Evolutionary conservation across 35 echinoderm and acorn worm species (phyloP).

Genomic region (Patiria miniata): DNA sequence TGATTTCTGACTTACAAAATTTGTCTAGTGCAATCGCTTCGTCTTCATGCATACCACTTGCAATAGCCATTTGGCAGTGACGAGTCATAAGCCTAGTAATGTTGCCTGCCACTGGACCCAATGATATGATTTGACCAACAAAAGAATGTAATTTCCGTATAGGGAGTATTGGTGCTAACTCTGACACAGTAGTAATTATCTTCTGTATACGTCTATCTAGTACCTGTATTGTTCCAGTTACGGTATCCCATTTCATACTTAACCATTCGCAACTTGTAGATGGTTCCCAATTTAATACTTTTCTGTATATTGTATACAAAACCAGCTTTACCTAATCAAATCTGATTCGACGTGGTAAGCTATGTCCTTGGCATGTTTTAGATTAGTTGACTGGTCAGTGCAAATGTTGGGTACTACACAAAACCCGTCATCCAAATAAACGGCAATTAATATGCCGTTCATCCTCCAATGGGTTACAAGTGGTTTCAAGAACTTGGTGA

Average conservation of each 20-base stretch:
- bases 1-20: neutral
- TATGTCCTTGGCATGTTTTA: neutral
- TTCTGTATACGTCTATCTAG: neutral
- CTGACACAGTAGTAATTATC: neutral
- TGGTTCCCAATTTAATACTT: neutral
- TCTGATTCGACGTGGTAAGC: neutral
- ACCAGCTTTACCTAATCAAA: neutral
- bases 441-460: neutral
- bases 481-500: neutral
- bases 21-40: neutral
- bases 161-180: neutral
- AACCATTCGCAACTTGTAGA: neutral
- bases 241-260: neutral
- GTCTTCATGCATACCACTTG: neutral
- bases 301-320: neutral
- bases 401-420: neutral
- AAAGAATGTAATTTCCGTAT: neutral
- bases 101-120: neutral
- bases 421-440: neutral
- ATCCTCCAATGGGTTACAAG: neutral
- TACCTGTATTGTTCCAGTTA: neutral
- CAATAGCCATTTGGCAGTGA: neutral
- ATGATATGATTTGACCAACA: slow-evolving; percentile 27
- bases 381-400: neutral
- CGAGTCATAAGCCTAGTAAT: neutral